Evolutionary conservation across 2,888 invertebrate genomes (phyloP).

Genomic region (Eurois occulta): DNA sequence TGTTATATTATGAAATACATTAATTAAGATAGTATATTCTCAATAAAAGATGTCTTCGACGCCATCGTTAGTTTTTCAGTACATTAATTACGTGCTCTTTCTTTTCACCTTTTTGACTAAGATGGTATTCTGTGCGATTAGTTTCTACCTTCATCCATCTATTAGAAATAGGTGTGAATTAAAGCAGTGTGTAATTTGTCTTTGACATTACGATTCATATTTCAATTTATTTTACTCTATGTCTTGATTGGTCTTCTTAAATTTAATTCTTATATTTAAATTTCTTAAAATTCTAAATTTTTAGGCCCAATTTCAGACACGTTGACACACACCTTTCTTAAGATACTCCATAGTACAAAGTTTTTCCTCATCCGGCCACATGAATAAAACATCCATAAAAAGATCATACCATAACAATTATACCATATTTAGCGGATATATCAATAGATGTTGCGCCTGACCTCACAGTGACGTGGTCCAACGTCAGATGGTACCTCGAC

Average conservation of each 20-base stretch:
- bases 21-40: too few species aligned
- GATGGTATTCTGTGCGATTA: not conserved
- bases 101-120: not conserved
- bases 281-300: not conserved
- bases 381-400: slow-evolving; percentile 4
- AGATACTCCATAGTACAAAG: not conserved
- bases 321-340: not conserved
- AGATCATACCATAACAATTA: not conserved
- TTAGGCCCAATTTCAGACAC: not conserved
- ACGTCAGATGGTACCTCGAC: slow-evolving; percentile 39
- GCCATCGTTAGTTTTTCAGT: not conserved
- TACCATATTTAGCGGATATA: not conserved
- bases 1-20: not conserved
- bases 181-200: not conserved
- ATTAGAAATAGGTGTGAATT: not conserved
- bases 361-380: slow-evolving; percentile 13
- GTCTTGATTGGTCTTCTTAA: not conserved
- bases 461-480: slow-evolving; percentile 66
- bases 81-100: not conserved
- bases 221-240: not conserved
- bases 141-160: not conserved
- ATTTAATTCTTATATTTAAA: not conserved
- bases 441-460: slow-evolving; percentile 50
- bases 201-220: not conserved
- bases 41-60: not conserved